Base-by-base conservation (phyloP, 1,140 invertebrate species). In the Drosophila yakuba region DNA sequence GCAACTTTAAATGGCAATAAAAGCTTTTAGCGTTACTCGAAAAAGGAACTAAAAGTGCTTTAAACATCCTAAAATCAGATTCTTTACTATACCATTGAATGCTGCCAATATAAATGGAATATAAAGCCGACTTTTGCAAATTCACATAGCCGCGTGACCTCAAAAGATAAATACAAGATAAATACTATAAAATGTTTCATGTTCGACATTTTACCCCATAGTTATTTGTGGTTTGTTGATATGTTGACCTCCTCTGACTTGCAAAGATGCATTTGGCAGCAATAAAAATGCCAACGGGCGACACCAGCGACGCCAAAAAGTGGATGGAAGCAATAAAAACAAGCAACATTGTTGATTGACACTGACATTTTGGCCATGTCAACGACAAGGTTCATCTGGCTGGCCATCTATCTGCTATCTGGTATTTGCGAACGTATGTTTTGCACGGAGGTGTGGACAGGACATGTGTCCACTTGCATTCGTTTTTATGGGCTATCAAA, bases 261-360 rank as follows among this genome's bases (percentile, higher is more conserved):
- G 64, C 71, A 68, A 82, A 77, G 80, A 88, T 89, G 80, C 69
- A 83, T 80, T 69, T 58, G 59, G 60, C 45, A 58, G 84, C 84
- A 89, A 89, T 88, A 88, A 88, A 88, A 88, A 71, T 54, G 80
- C 77, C 80, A 83, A 80, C 73, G 60, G 67, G 74, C 55, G 55
- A 51, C 45, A 32, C 32, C 32, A 71, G 47, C 44, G 35, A 55
- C 58, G 62, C 55, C 47, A 69, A 52, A 63, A 67, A 50, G 23
- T 54, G 10, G 51, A n/a, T 28, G n/a, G 41, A 51, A 59, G 57
- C 71, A 68, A 76, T 69, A 76, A 77, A 68, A 76, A 67, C 61
- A 76, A 77, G 80, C 73, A 63, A 85, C 78, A 85, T 64, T 73
- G 73, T 66, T 85, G 84, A 88, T 84, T 88, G 84, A 84, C 84